These are phyloP conservation scores for Drosophila tanythrix DNA, from an alignment of 2,888 invertebrate genomes.

Conservation along the genomic window DNA sequence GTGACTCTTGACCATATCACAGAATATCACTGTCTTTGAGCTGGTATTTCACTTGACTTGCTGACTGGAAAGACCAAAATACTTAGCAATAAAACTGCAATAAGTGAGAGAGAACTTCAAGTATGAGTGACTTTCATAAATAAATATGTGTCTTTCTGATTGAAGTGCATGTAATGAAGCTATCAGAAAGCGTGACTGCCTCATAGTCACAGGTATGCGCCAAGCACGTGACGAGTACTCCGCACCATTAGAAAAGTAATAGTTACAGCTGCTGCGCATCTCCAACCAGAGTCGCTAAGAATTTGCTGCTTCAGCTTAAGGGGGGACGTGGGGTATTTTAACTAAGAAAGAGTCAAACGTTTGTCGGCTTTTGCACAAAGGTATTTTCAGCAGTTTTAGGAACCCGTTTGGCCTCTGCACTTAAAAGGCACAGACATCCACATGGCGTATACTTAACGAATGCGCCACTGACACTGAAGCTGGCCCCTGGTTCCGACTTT, in stretches of 20 bases:
- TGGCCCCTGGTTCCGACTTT: constrained; percentile 28
- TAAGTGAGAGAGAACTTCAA: constrained; percentile 13
- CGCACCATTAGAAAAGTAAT: constrained; percentile 11
- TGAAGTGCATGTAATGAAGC: constrained; percentile 33
- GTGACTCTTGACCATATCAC: constrained; percentile 18
- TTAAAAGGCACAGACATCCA: constrained; percentile 63
- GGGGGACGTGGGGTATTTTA: neutral
- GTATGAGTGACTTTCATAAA: constrained; percentile 37
- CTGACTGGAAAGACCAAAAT: neutral
- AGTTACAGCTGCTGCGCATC: constrained; percentile 22
- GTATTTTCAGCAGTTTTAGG: constrained; percentile 39
- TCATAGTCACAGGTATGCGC: constrained; percentile 12
- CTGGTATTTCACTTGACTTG: constrained; percentile 17
- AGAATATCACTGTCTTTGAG: constrained; percentile 9
- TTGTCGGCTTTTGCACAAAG: constrained; percentile 71
- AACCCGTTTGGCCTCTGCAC: constrained; percentile 67
- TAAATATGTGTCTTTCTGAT: constrained; percentile 18
- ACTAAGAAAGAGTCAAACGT: constrained; percentile 52
- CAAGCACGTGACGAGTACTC: constrained; percentile 27
- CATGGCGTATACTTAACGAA: constrained; percentile 78
- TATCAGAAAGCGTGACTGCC: constrained; percentile 38
- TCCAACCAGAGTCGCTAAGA: constrained; percentile 12
- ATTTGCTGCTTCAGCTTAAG: constrained; percentile 30
- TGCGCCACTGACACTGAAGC: constrained; percentile 72
- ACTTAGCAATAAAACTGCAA: constrained; percentile 3